A percentile compares a stretch with the other conserved stretches of the same genome.
Conservation (phyloP, 2,888 invertebrate genomes). For the Drosophila algonquin region DNA sequence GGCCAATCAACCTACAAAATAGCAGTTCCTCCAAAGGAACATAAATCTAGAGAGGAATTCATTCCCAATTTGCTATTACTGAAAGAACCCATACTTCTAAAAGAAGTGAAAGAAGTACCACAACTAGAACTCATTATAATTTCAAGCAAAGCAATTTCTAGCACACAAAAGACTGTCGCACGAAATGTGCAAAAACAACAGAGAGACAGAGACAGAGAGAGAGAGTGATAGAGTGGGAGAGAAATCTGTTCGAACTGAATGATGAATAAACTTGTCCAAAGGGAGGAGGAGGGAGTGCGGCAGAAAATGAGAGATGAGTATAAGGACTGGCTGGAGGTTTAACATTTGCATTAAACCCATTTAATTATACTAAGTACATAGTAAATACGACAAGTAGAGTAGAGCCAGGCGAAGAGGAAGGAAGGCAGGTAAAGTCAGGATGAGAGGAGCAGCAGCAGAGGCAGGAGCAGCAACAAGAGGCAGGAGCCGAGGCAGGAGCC, state of each 20-base stretch:
- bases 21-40: background rate
- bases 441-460: slow-evolving; percentile 5
- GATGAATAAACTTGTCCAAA: slow-evolving; percentile 65
- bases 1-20: background rate
- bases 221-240: background rate
- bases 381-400: slow-evolving; percentile 66
- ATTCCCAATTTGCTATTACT: background rate
- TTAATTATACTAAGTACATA: slow-evolving; percentile 80
- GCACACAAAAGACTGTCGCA: slow-evolving; percentile 46
- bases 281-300: background rate
- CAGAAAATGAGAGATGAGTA: background rate
- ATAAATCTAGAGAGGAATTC: background rate
- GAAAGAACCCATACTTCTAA: background rate
- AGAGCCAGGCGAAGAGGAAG: background rate
- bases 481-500: slow-evolving; percentile 11
- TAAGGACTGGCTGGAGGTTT: background rate
- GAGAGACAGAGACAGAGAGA: background rate
- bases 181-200: slow-evolving; percentile 38
- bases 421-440: background rate
- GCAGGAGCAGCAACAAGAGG: slow-evolving; percentile 20
- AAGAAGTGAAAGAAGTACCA: slow-evolving; percentile 13
- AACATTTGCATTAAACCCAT: slow-evolving; percentile 76
- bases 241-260: slow-evolving; percentile 35
- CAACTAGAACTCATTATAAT: slow-evolving; percentile 72
- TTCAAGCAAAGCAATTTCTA: slow-evolving; percentile 65